Percentiles rank a stretch among this genome's conserved stretches.
phyloP scores from a whole-genome alignment of 2,113 vertebrate genomes.

The Etheostoma cragini region DNA sequence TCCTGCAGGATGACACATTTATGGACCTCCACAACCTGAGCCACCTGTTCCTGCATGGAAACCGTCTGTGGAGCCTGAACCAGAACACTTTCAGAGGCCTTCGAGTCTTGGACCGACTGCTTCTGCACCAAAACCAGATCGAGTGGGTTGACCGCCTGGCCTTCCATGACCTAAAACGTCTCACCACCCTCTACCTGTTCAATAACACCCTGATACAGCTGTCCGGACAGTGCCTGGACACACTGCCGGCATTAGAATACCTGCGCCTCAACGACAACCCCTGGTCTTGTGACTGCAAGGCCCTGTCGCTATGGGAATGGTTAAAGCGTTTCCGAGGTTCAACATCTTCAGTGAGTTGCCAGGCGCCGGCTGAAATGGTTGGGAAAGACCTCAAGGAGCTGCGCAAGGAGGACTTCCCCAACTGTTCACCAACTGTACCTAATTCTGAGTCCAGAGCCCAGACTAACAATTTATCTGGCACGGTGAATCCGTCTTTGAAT shows the following conservation, averaged over 20 bases:
- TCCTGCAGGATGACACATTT: conserved; percentile 96
- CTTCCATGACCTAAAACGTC: conserved; percentile 94
- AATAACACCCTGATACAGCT: conserved; percentile 96
- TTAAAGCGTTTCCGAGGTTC: conserved; percentile 93
- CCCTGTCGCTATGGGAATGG: conserved; percentile 96
- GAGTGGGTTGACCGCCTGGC: conserved; percentile 93
- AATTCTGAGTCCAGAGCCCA: conserved; percentile 92
- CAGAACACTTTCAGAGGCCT: conserved; percentile 96
- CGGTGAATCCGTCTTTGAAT: conserved; percentile 85
- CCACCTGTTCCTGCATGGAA: conserved; percentile 98
- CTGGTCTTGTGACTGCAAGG: conserved; percentile 96
- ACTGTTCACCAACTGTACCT: conserved; percentile 84
- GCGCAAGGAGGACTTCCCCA: conserved; percentile 88
- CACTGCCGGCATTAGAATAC: conserved; percentile 92
- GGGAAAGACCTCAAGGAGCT: conserved; percentile 94
- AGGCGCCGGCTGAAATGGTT: conserved; percentile 82
- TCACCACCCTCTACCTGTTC: conserved; percentile 97
- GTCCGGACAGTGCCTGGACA: conserved; percentile 91
- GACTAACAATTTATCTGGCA: conserved; percentile 90
- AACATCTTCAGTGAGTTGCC: conserved; percentile 91
- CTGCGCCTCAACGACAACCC: conserved; percentile 97
- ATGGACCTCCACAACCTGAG: conserved; percentile 97
- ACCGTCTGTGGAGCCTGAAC: conserved; percentile 94
- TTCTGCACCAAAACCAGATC: conserved; percentile 96
- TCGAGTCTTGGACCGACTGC: conserved; percentile 93